phyloP scores from a whole-genome alignment of 2,888 invertebrate species.

The Apoderus coryli region DNA sequence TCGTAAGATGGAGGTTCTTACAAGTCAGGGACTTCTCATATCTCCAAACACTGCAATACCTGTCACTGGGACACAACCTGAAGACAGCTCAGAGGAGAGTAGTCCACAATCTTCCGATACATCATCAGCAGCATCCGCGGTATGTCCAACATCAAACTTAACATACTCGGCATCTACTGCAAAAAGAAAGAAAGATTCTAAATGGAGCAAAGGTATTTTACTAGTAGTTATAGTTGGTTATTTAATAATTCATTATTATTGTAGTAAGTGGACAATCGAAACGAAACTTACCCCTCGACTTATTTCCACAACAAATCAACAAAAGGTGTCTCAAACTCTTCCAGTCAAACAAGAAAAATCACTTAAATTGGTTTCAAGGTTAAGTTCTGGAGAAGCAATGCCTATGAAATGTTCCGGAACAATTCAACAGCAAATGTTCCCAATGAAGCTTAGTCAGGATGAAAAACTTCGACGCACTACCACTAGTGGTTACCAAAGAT shows the following conservation, averaged over 20 bases:
- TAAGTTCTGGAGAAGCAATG: conserved; percentile 54
- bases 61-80: conserved; percentile 31
- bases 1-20: conserved; percentile 70
- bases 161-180: conserved; percentile 23
- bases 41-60: conserved; percentile 43
- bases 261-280: conserved; percentile 28
- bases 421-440: conserved; percentile 46
- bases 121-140: conserved; percentile 24
- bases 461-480: conserved; percentile 30
- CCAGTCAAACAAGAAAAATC: conserved; percentile 81
- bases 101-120: conserved; percentile 32
- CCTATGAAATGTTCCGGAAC: conserved; percentile 26
- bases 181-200: conserved; percentile 28
- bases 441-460: conserved; percentile 42
- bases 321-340: conserved; percentile 46
- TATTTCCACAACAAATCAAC: conserved; percentile 65
- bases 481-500: conserved; percentile 34
- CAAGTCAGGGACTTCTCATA: conserved; percentile 56
- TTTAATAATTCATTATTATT: too few relatives aligned
- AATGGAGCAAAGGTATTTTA: conserved; percentile 27
- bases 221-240: too few relatives aligned
- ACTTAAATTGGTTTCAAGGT: conserved; percentile 62
- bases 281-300: conserved; percentile 53
- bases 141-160: too few relatives aligned
- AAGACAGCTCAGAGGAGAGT: too few relatives aligned